Evolutionary conservation across 37 sponge, comb jelly and placozoan genomes (phyloP).

Genomic region (Eunapius fragilis): DNA sequence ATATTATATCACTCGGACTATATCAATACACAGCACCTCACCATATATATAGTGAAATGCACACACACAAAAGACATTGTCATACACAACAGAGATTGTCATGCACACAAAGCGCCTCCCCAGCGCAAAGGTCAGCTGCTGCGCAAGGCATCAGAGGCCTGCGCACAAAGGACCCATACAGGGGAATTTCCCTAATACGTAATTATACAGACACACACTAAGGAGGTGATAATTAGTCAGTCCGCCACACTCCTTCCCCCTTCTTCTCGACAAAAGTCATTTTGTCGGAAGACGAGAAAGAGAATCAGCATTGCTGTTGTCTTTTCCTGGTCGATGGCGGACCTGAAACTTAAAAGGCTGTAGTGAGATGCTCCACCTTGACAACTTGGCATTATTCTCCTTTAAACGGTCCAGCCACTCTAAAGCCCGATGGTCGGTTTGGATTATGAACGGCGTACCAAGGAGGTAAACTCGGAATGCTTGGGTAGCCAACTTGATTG

Average conservation of each 20-base stretch:
- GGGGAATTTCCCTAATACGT: neutral
- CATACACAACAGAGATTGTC: too few species aligned
- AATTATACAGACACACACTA: neutral
- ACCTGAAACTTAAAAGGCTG: conserved; percentile 40
- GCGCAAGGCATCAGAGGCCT: too few species aligned
- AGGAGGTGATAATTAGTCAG: neutral
- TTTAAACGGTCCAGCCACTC: conserved; percentile 60
- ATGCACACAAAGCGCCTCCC: too few species aligned
- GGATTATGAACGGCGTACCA: too few species aligned
- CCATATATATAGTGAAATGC: too few species aligned
- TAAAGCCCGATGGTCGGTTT: conserved; percentile 37
- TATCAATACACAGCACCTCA: too few species aligned
- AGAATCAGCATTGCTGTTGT: conserved; percentile 40
- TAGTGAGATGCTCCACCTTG: conserved; percentile 26
- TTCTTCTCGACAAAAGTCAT: neutral
- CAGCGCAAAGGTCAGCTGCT: too few species aligned
- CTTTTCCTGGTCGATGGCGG: neutral
- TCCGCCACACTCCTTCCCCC: neutral
- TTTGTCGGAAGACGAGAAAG: conserved; percentile 25
- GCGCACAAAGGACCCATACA: neutral
- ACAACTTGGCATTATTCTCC: conserved; percentile 23
- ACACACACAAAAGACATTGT: too few species aligned
- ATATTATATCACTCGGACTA: too few species aligned
- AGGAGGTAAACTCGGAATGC: too few species aligned
- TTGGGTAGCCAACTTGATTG: too few species aligned